phyloP scores from a whole-genome alignment of 2,113 vertebrate species.

The Nyctereutes procyonoides region DNA sequence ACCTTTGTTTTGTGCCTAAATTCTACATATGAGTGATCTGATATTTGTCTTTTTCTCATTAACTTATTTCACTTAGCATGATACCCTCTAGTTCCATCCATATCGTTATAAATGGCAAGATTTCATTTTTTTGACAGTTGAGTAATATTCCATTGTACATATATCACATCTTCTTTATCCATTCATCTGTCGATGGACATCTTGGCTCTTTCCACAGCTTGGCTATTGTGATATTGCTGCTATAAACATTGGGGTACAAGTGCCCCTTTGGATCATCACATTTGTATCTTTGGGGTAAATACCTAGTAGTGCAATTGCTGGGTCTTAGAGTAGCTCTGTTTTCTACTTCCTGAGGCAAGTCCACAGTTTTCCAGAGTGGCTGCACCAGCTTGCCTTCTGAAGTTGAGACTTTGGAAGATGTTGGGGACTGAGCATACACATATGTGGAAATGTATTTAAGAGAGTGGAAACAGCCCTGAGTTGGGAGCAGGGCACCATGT shows the following conservation, averaged over 20 bases:
- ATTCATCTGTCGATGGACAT: neutral
- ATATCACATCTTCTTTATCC: neutral
- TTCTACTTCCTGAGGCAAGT: neutral
- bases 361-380: neutral
- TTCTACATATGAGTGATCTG: too few species aligned
- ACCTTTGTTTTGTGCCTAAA: too few species aligned
- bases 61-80: too few species aligned
- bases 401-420: neutral
- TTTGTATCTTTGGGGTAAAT: neutral
- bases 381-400: neutral
- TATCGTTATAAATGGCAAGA: neutral
- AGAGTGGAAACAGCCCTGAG: neutral
- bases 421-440: neutral
- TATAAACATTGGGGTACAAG: neutral
- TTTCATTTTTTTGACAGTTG: neutral
- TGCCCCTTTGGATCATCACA: neutral
- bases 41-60: too few species aligned
- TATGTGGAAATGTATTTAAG: too few species aligned
- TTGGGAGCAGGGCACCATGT: fast-evolving
- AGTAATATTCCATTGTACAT: neutral
- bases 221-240: neutral
- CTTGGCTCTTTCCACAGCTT: neutral
- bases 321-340: neutral
- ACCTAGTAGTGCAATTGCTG: neutral
- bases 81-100: neutral